Percentiles rank a stretch among this genome's conserved stretches.
These are phyloP conservation scores for Eupithecia inturbata DNA, from an alignment of 2,888 invertebrate genomes.

Conservation along the genomic window DNA sequence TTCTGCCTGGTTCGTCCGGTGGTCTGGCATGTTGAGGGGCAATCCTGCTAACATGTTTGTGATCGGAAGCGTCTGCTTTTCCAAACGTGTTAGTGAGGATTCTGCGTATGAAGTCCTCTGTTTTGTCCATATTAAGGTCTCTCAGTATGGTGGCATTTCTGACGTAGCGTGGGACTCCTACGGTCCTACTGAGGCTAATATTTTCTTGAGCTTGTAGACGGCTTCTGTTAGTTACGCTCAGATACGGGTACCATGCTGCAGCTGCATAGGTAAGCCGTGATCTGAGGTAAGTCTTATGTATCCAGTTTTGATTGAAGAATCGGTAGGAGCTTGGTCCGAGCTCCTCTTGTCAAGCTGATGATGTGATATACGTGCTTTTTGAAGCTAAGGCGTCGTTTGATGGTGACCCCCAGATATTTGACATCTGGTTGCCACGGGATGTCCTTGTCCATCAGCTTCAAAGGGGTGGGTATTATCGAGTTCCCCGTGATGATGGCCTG, in stretches of 20 bases:
- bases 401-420: no score
- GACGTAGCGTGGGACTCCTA: not conserved
- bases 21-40: not conserved
- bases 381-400: no score
- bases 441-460: no score
- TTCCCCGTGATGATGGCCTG: constrained; percentile 13
- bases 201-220: constrained; percentile 9
- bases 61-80: not conserved
- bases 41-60: not conserved
- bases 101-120: accelerated
- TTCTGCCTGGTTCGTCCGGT: not conserved
- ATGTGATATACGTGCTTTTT: no score
- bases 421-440: no score
- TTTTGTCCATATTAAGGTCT: not conserved
- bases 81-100: not conserved
- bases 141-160: not conserved
- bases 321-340: no score
- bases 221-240: not conserved
- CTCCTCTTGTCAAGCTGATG: no score
- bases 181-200: constrained; percentile 2
- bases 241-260: no score
- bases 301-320: no score
- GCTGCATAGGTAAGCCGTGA: no score
- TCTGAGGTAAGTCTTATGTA: no score
- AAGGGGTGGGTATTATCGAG: no score